Percentiles rank a stretch among this genome's conserved stretches.
phyloP scores from a whole-genome alignment of 2,113 vertebrate species.

The Eubucco bourcierii region DNA sequence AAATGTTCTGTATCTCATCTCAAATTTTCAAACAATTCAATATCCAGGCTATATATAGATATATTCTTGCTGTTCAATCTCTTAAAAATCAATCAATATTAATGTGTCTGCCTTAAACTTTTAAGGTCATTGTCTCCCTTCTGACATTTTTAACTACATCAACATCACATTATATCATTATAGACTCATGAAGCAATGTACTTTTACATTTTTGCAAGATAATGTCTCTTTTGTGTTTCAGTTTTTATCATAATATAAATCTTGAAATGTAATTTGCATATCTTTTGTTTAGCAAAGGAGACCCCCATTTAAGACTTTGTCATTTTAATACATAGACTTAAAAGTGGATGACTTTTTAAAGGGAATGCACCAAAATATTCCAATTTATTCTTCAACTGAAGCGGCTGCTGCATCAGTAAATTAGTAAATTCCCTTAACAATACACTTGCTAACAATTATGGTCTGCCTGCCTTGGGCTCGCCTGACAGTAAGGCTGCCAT shows the following conservation, averaged over 20 bases:
- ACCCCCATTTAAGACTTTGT: constrained; percentile 75
- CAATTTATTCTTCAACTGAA: constrained; percentile 78
- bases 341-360: constrained; percentile 64
- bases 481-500: constrained; percentile 26
- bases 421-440: constrained; percentile 72
- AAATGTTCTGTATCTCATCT: constrained; percentile 65
- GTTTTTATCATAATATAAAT: constrained; percentile 84
- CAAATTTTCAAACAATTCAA: constrained; percentile 72
- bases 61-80: constrained; percentile 65
- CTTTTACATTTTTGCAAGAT: constrained; percentile 78
- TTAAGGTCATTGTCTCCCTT: constrained; percentile 82
- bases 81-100: constrained; percentile 78
- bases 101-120: constrained; percentile 79
- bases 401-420: constrained; percentile 66
- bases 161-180: constrained; percentile 82
- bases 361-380: constrained; percentile 78
- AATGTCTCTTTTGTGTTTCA: constrained; percentile 81
- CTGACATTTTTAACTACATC: constrained; percentile 81
- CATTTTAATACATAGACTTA: constrained; percentile 77
- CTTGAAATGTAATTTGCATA: constrained; percentile 82
- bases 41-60: constrained; percentile 63
- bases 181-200: constrained; percentile 76
- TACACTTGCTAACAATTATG: constrained; percentile 64
- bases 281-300: constrained; percentile 81
- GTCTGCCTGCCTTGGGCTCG: constrained; percentile 23